Percentiles rank a stretch among this genome's conserved stretches.
phyloP scores from a whole-genome alignment of 2,797 vertebrate species.

The Platalea minor region DNA sequence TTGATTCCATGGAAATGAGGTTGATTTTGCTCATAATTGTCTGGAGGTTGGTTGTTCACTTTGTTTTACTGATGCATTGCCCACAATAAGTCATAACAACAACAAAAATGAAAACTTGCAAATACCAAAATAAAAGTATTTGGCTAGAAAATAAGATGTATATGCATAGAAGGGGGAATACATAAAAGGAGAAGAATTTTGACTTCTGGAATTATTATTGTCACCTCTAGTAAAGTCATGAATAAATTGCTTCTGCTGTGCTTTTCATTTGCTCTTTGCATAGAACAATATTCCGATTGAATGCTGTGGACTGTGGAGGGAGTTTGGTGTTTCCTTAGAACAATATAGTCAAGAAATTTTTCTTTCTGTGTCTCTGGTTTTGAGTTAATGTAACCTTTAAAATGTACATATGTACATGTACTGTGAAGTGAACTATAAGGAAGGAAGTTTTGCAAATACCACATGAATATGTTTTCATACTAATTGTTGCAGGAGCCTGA shows the following conservation, averaged over 20 bases:
- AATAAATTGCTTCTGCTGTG: not conserved
- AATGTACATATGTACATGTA: not conserved
- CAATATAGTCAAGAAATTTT: not conserved
- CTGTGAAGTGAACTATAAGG: not conserved
- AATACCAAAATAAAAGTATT: slow-evolving; percentile 15
- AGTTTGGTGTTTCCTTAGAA: not conserved
- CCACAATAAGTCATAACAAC: not conserved
- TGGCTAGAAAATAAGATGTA: not conserved
- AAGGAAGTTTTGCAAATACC: not conserved
- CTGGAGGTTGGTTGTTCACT: not conserved
- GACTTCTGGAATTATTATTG: not conserved
- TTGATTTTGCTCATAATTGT: slow-evolving; percentile 10
- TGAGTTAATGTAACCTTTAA: not conserved
- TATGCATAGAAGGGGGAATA: not conserved
- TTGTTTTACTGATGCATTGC: not conserved
- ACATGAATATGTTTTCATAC: not conserved
- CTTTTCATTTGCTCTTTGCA: not conserved
- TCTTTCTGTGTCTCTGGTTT: not conserved
- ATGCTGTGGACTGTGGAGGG: not conserved
- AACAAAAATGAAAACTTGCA: slow-evolving; percentile 24
- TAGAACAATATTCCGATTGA: not conserved
- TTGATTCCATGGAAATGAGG: slow-evolving; percentile 19
- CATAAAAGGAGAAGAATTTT: not conserved
- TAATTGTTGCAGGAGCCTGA: not conserved
- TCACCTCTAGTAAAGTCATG: not conserved